Base-by-base conservation (phyloP, 2,797 vertebrate species). In the Loriculus beryllinus region DNA sequence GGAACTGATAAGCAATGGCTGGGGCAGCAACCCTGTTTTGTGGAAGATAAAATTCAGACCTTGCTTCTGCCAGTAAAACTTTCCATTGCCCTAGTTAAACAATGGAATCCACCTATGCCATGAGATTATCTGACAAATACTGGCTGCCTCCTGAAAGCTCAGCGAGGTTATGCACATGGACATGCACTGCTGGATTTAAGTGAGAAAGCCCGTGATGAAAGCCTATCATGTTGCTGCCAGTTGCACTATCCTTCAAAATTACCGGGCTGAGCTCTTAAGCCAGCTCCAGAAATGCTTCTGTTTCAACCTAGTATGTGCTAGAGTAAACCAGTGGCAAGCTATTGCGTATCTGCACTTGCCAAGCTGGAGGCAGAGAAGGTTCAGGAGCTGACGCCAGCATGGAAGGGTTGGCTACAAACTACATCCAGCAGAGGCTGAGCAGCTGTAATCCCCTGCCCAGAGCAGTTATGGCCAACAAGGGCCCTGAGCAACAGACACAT, bases 261-360 rank as follows among this genome's bases (percentile, higher is more conserved):
- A 59, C 0, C 0, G 42, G 35, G 28, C 35, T 67, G 39, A 91
- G 23, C 49, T 78, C 6, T 0, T 29, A 2, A 31, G 3, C 6
- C 25, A 60, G 54, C 39, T 80, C 54, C 63, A 91, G 31, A 72
- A 91, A 85, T 1, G 15, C 12, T 29, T 67, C n/a, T 40, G 19
- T 42, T 87, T 82, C 71, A 82, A 81, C 12, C 25, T 2, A 15
- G 35, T 3, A 3, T 7, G 13, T 11, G 20, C 19, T 4, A 20
- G 12, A 74, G 33, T 28, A 23, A 52, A 77, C 29, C 6, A 28
- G 16, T 0, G 6, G 9, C 35, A 13, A 82, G 56, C 40, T 29
- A 10, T 2, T 48, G 60, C 39, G 28, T 18, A 56, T 7, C 28
- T 80, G 48, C 37, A 33, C 18, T 37, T 20, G 31, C 31, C 43